These are phyloP conservation scores for Chelon labrosus DNA, from an alignment of 2,797 vertebrate genomes.

Conservation along the genomic window DNA sequence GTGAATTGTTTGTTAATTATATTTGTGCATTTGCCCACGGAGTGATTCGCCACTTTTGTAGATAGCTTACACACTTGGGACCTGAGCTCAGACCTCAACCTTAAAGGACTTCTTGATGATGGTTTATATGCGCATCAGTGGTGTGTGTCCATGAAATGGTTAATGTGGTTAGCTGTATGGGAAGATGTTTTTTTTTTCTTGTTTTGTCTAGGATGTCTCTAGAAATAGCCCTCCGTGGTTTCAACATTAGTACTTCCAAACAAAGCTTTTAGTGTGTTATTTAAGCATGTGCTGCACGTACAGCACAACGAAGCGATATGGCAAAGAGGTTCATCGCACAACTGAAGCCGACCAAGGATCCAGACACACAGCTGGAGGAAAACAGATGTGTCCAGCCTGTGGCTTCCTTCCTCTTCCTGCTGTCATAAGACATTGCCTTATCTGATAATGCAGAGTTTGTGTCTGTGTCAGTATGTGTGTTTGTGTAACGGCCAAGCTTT, in stretches of 20 bases:
- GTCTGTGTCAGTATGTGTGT: neutral
- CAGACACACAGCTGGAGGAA: conserved; percentile 13
- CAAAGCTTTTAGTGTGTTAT: neutral
- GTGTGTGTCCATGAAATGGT: conserved; percentile 12
- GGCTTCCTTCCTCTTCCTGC: conserved; percentile 23
- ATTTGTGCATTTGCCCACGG: conserved; percentile 30
- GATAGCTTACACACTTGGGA: conserved; percentile 9
- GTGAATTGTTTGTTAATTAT: conserved; percentile 1
- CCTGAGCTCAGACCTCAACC: conserved; percentile 10
- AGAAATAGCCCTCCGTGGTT: conserved; percentile 21
- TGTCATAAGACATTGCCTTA: conserved; percentile 47
- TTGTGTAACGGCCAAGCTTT: conserved; percentile 12
- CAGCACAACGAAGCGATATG: neutral
- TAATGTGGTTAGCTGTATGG: conserved; percentile 11
- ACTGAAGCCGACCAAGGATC: conserved; percentile 1
- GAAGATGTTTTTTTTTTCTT: neutral
- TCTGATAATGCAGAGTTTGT: neutral
- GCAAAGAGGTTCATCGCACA: conserved; percentile 4
- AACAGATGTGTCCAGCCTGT: conserved; percentile 12
- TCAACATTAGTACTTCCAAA: conserved; percentile 1
- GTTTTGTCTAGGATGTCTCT: neutral
- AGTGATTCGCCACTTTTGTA: conserved; percentile 19
- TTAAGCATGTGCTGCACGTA: neutral
- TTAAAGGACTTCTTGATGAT: conserved; percentile 11
- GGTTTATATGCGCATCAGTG: neutral